Percentiles rank a stretch among this genome's conserved stretches.
Conservation (phyloP, 1,140 invertebrate genomes). For the Leptopilina boulardi region DNA sequence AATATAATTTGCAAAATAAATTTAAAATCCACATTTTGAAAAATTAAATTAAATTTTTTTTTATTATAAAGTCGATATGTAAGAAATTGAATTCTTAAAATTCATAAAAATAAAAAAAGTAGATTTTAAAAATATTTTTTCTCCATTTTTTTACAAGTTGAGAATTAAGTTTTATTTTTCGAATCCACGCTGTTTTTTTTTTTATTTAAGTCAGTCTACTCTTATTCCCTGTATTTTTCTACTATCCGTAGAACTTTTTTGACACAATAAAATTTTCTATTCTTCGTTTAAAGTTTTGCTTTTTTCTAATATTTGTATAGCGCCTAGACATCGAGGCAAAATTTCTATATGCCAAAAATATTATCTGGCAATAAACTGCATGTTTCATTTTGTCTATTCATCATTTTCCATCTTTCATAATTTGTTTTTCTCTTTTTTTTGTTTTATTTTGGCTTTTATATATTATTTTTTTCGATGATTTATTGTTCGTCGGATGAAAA, state of each 20-base stretch:
- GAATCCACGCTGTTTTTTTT: background rate
- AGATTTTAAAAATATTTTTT: background rate
- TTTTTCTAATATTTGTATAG: constrained; percentile 2
- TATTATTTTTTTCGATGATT: background rate
- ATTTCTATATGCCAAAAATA: background rate
- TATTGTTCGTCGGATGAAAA: constrained; percentile 1
- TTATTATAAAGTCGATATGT: background rate
- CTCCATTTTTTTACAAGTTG: background rate
- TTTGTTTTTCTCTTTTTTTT: constrained; percentile 8
- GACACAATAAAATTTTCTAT: constrained; percentile 28
- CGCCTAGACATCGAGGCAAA: constrained; percentile 20
- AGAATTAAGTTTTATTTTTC: background rate
- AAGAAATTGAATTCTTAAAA: too few species aligned
- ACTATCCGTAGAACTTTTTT: background rate
- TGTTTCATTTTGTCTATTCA: constrained; percentile 22
- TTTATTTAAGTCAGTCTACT: background rate
- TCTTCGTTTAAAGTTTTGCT: background rate
- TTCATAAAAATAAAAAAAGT: background rate
- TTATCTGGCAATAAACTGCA: constrained; percentile 14
- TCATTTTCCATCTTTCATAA: background rate
- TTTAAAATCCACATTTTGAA: background rate
- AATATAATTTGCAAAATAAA: background rate
- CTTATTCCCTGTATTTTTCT: background rate
- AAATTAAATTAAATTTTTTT: too few species aligned
- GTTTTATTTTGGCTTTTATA: background rate